Base-by-base conservation (phyloP, 2,797 vertebrate genomes). In the Enteromius mattozi region DNA sequence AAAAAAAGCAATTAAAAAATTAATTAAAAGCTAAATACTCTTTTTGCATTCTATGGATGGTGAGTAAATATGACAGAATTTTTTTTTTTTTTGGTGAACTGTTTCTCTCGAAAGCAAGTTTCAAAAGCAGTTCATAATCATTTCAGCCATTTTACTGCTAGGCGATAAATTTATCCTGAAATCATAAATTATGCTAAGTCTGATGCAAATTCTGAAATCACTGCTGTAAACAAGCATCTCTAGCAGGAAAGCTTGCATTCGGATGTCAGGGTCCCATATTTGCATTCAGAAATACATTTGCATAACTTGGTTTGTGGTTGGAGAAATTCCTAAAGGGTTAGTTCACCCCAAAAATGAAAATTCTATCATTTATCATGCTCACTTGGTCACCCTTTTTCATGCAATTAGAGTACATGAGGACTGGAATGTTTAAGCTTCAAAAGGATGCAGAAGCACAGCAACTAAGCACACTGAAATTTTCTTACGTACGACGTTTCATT, bases 251-350 rank as follows among this genome's bases (percentile, higher is more conserved):
- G 45, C 54, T 80, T 51, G 14, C 21, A 72, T 79, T 78, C 76
- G 81, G 59, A 72, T 54, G 81, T 82, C 86, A 83, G 66, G 63
- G 72, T 76, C 42, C 49, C 8, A 12, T 40, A 80, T 90, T 87
- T 90, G 83, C 88, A 85, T 88, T 51, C 27, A 68, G 74, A 59
- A 81, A 33, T 14, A 16, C 21, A 86, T 86, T 85, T 87, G 87
- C 82, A 86, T 88, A 71, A 56, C n/a, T 75, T 87, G 51, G 17
- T 47, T 84, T 35, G 40, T 65, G 75, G 45, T 68, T 54, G 27
- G 54, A 59, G 65, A 42, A 77, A 40, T 33, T 27, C 51, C 56
- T 59, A 16, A 42, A 66, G 42, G 37, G 27, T 79, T 68, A 66
- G 27, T 80, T 80, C 59, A 80, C 27, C 19, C 27, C 14, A 51